phyloP scores from a whole-genome alignment of 1,140 invertebrate genomes.

The Macrocentrus cingulum region DNA sequence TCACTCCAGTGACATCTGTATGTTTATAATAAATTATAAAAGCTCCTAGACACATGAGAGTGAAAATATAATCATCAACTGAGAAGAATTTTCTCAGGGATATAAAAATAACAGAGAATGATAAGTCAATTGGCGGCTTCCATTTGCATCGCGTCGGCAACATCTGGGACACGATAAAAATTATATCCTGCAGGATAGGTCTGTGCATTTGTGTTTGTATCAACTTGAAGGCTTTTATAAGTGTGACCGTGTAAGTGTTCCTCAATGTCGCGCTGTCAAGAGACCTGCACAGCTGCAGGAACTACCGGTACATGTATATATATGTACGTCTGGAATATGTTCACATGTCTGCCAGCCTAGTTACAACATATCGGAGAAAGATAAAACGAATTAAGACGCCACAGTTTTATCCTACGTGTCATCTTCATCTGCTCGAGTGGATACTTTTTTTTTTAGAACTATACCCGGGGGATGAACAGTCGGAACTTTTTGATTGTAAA shows the following conservation, averaged over 20 bases:
- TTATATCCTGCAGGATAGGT: conserved; percentile 30
- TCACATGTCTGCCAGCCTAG: conserved; percentile 20
- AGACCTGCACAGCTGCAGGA: conserved; percentile 33
- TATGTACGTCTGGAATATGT: conserved; percentile 24
- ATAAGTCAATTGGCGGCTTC: conserved; percentile 36
- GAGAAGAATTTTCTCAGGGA: neutral
- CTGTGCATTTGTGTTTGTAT: conserved; percentile 1
- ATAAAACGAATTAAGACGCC: conserved; percentile 15
- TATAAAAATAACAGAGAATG: conserved; percentile 7
- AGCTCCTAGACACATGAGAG: too few relatives aligned
- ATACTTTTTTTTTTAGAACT: conserved; percentile 16
- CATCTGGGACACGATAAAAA: conserved; percentile 40
- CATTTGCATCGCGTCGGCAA: conserved; percentile 31
- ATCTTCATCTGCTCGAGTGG: neutral
- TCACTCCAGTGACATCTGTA: neutral
- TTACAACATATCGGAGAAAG: neutral
- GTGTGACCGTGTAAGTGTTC: neutral
- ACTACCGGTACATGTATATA: conserved; percentile 11
- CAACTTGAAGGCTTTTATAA: neutral
- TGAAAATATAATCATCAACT: too few relatives aligned
- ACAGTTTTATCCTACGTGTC: conserved; percentile 5
- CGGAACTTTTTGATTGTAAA: conserved; percentile 10
- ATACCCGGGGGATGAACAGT: neutral
- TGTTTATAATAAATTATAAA: neutral
- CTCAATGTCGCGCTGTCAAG: conserved; percentile 12